Evolutionary conservation across 1,140 invertebrate species (phyloP).

Genomic region (Rhopalosiphum padi): DNA sequence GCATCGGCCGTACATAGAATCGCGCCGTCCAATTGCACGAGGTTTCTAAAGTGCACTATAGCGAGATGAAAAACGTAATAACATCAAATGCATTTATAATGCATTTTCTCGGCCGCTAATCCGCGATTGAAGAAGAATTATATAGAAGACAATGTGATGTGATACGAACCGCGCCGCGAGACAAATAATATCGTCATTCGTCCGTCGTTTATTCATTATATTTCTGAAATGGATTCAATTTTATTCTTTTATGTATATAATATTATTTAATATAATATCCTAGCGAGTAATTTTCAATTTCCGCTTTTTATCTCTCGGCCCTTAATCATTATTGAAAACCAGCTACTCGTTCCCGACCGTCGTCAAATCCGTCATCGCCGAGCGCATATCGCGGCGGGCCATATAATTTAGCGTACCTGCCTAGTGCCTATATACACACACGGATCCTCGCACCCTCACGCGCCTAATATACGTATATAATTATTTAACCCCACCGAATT

Average conservation of each 20-base stretch:
- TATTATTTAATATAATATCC: not conserved
- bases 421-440: not conserved
- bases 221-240: not conserved
- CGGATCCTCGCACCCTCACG: not conserved
- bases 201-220: not conserved
- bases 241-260: constrained; percentile 14
- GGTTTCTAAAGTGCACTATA: not conserved
- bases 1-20: not conserved
- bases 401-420: not conserved
- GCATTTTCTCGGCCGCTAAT: not conserved
- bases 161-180: no score
- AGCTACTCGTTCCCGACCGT: not conserved
- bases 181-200: no score
- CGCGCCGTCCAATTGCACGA: not conserved
- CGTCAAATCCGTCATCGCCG: not conserved
- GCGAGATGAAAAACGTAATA: constrained; percentile 29
- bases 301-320: not conserved
- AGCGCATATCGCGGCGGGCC: not conserved
- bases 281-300: not conserved
- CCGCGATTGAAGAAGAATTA: not conserved
- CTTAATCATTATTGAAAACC: not conserved
- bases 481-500: not conserved
- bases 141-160: not conserved
- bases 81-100: constrained; percentile 28
- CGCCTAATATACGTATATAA: not conserved